Evolutionary conservation across 2,797 vertebrate species (phyloP), one percentile per base, ranked within the genome.

Genomic region (Acrocephalus scirpaceus): DNA sequence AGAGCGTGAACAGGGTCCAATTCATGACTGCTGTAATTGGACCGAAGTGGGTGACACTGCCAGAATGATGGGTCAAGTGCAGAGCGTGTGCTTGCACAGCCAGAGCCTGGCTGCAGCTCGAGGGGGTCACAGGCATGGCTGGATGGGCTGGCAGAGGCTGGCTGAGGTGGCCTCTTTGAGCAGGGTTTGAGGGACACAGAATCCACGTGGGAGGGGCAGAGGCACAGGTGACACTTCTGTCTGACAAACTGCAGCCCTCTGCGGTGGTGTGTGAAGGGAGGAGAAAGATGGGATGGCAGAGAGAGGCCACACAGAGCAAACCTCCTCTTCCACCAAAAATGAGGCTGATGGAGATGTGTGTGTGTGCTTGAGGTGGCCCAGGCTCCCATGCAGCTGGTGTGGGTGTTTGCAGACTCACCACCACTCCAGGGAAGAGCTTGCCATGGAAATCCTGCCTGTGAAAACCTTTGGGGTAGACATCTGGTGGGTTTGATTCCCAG

Each of bases 21-120:
- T 92, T 95, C 94, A 92, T 44, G 71, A 45, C 65, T 80, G 74
- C 67, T 91, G 84, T 94, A 89, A 92, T 74, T 82, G 95, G 74
- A 81, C 80, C 5, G 2, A 93, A 82, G 71, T 80, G 1, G 8
- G 72, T 67, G 86, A 91, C 70, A 75, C 32, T 91, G 85, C 84
- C 89, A 87, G 66, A 72, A 91, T 6, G 84, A 92, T 73, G 78
- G 94, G 94, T 93, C 91, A 93, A 96, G 71, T 66, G 71, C 0
- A 53, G 87, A 76, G 67, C 26, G 12, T 73, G 86, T 51, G 81
- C 86, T 64, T 0, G 3, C 82, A 76, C 87, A 94, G 89, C 57
- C 8, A 0, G 78, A 64, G 45, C 34, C 84, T 67, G 89, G 71
- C 81, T 64, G 15, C 30, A 38, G 71, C 67, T 79, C 60, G 1